Base-by-base conservation (phyloP, 2,888 invertebrate genomes). In the Trichogramma dendrolimi region DNA sequence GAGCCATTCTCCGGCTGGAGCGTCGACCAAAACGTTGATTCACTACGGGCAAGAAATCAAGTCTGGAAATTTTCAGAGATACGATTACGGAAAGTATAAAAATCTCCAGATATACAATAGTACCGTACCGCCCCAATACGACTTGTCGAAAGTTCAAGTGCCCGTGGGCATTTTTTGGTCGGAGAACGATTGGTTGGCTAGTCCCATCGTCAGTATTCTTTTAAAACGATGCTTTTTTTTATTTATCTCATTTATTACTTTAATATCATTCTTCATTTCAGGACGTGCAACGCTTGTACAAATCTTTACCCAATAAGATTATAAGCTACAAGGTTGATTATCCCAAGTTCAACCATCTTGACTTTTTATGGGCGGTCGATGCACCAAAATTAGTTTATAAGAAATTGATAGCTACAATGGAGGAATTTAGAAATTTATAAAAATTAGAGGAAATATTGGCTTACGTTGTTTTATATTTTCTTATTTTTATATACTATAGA, bases 141-240 rank as follows among this genome's bases (percentile, higher is more conserved):
- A 86, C 56, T 44, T 89, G 10, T 79, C 81, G 10, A 83, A 83
- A 63, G 84, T 90, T 57, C 83, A 83, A 8, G 78, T 85, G 11
- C 89, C 89, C 0, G 68, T 88, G 4, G 86, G 86, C 43, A 73
- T 91, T 46, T 85, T 88, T 67, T 87, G 86, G 71, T 84, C 86
- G 0, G 80, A 85, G 47, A 88, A 90, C 68, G 93, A 93, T 75
- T 88, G 87, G 85, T 76, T 92, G 4, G 84, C 90, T 0, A 85
- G 85, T 70, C 81, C 84, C 14, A 71, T 73, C 66, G 84, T 84
- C 76, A 76, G 77, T 74, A 48, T 42, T 43, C n/a, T 14, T 41
- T 44, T 41, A 52, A 54, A 14, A 41, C 14, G 42, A 41, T 54
- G 7, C 7, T 42, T 46, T 14, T 27, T 7, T 27, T 56, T 46